Evolutionary conservation across 1,140 invertebrate species (phyloP), one percentile per base, ranked within the genome.

Genomic region (Zeugodacus cucurbitae): DNA sequence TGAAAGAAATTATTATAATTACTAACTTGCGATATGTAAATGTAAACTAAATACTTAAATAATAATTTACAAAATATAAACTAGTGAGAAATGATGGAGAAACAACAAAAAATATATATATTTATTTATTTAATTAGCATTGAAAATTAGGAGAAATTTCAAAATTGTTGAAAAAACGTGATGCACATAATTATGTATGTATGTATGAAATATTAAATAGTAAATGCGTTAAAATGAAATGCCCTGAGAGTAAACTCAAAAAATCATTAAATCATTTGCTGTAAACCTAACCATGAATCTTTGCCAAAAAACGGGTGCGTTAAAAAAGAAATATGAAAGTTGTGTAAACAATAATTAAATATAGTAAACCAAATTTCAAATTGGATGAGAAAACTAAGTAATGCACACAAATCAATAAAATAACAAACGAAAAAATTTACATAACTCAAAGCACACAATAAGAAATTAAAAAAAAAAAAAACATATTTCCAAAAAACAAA

Each of bases 221-320:
- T 85, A 20, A 85, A 54, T 54, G 41, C 29, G n/a, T 22, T 37
- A 37, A n/a, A n/a, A 74, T 74, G 67, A 74, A 74, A 74, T 74
- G 14, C 2, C 85, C 26, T 78, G 89, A 91, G 89, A 37, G 88
- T 86, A 90, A 91, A 90, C 88, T 70, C 88, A 70, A n/a, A n/a
- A n/a, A n/a, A n/a, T n/a, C n/a, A n/a, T n/a, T n/a, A n/a, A 87
- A 87, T 22, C 20, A 89, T 89, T 90, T 88, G 89, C 34, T 20
- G 64, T 88, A 44, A 89, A 57, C 29, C 67, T 86, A 54, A 57
- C 74, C 44, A 87, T 87, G 88, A 86, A 89, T 87, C 70, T 87
- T 89, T 74, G 74, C 87, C 34, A 74, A 74, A 74, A 74, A 37
- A 37, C 34, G 67, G 67, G 67, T 74, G 67, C 67, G 41, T 41